Evolutionary conservation across 2,888 invertebrate species (phyloP).

Genomic region (Ophion ventricosus): DNA sequence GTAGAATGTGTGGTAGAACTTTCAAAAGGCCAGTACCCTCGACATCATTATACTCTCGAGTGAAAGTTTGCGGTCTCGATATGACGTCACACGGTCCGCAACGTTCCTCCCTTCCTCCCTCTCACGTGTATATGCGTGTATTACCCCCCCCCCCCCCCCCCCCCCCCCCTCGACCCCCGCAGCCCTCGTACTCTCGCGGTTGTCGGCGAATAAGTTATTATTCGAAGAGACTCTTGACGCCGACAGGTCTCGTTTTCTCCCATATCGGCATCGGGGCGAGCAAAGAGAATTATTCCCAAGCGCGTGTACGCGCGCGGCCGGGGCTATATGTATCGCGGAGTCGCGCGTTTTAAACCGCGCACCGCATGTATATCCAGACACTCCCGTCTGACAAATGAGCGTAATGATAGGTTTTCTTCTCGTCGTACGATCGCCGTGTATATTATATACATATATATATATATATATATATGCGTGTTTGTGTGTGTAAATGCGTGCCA

Average conservation of each 20-base stretch:
- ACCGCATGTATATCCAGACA: not conserved
- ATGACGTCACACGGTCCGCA: constrained; percentile 49
- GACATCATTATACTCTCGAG: constrained; percentile 32
- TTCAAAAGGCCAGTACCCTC: constrained; percentile 39
- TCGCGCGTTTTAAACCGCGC: constrained; percentile 5
- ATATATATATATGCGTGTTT: not conserved
- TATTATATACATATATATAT: not conserved
- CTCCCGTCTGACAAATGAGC: constrained; percentile 42
- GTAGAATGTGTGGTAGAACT: constrained; percentile 22
- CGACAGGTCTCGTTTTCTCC: constrained; percentile 51
- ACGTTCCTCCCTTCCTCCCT: constrained; percentile 3
- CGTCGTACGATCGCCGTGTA: constrained; percentile 11
- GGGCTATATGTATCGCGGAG: constrained; percentile 40
- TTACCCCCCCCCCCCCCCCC: not conserved
- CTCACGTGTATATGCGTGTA: constrained; percentile 7
- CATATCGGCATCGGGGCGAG: constrained; percentile 38
- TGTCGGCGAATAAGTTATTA: constrained; percentile 64
- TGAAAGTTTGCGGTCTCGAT: constrained; percentile 56
- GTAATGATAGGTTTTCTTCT: constrained; percentile 19
- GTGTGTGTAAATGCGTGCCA: not conserved
- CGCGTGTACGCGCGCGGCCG: constrained; percentile 22
- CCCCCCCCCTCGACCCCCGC: no score
- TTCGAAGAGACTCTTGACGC: constrained; percentile 55
- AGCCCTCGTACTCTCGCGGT: constrained; percentile 37
- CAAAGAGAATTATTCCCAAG: constrained; percentile 52